Percentiles rank a stretch among this genome's conserved stretches.
These are phyloP conservation scores for Zaprionus ornatus DNA, from an alignment of 1,140 invertebrate genomes.

Conservation along the genomic window DNA sequence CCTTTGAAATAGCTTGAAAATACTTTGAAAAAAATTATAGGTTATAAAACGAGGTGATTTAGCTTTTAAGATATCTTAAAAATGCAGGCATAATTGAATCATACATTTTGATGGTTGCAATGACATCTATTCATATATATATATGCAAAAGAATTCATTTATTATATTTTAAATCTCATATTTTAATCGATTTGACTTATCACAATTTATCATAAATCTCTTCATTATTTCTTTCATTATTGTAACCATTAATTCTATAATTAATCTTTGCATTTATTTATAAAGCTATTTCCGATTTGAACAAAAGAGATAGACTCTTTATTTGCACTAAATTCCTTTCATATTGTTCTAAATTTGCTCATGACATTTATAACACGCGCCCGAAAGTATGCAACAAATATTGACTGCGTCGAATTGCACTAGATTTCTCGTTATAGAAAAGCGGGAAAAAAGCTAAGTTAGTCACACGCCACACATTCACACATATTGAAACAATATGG, in stretches of 20 bases:
- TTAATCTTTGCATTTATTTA: slow-evolving; percentile 6
- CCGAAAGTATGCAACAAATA: slow-evolving; percentile 46
- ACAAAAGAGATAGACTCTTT: not conserved
- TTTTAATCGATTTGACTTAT: too few relatives aligned
- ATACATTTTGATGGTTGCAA: too few relatives aligned
- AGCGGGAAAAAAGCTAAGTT: too few relatives aligned
- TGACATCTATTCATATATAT: too few relatives aligned
- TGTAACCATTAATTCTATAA: not conserved
- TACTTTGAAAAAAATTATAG: not conserved
- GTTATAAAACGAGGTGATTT: too few relatives aligned
- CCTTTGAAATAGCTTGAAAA: not conserved
- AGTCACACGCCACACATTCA: not conserved
- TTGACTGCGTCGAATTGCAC: not conserved
- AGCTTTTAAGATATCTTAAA: not conserved
- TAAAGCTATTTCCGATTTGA: not conserved
- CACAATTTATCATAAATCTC: slow-evolving; percentile 1
- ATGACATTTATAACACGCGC: slow-evolving; percentile 28
- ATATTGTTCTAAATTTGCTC: not conserved
- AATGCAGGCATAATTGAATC: not conserved
- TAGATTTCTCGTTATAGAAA: not conserved
- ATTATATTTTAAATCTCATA: too few relatives aligned
- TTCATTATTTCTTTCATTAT: not conserved
- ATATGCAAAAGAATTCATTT: too few relatives aligned
- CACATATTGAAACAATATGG: not conserved
- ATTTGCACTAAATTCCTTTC: not conserved